Conservation (phyloP, 2,113 vertebrate species). For the Cepphus grylle region DNA sequence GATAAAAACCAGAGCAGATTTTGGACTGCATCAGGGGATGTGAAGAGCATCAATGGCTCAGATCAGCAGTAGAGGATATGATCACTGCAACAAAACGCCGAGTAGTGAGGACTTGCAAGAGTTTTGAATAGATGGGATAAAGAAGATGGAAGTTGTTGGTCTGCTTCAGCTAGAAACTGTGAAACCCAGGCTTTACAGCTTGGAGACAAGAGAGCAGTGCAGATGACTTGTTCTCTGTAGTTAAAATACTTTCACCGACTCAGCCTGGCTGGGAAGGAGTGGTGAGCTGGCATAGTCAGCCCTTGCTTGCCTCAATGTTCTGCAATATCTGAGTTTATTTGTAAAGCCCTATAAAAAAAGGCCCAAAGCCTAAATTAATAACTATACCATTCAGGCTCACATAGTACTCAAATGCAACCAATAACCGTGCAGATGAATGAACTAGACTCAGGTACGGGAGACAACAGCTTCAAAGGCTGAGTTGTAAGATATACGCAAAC, state of each 20-base stretch:
- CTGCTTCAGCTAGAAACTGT: background rate
- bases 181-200: background rate
- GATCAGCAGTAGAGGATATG: background rate
- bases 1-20: background rate
- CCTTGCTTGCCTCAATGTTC: background rate
- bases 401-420: background rate
- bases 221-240: background rate
- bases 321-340: background rate
- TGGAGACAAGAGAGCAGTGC: background rate
- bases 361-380: background rate
- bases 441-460: background rate
- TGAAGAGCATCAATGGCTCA: background rate
- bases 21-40: background rate
- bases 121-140: background rate
- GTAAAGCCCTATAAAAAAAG: background rate
- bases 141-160: background rate
- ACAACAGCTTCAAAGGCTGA: slow-evolving; percentile 20
- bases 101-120: background rate
- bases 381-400: background rate
- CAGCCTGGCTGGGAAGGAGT: background rate
- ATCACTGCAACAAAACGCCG: background rate
- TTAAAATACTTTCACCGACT: background rate
- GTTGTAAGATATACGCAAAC: background rate
- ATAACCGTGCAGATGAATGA: background rate
- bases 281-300: background rate